Percentiles rank a stretch among this genome's conserved stretches.
These are phyloP conservation scores for Isotomurus palustris DNA, from an alignment of 2,888 invertebrate species.

Conservation along the genomic window DNA sequence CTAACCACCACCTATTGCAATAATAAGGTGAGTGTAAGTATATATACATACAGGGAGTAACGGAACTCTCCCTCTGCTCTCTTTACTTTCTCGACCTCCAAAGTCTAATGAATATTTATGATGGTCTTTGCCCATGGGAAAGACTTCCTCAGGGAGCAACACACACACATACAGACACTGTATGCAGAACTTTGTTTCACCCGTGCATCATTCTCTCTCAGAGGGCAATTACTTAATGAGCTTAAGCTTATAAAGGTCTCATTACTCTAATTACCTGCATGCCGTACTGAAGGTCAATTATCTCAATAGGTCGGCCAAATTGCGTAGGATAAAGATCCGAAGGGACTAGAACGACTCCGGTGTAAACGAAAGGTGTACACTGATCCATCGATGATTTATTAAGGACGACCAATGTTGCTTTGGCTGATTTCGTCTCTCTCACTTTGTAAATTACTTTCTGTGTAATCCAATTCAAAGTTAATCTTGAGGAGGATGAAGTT, in stretches of 20 bases:
- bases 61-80: no score
- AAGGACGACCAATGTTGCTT: conserved; percentile 33
- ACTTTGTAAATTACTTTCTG: conserved; percentile 37
- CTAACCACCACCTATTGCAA: conserved; percentile 33
- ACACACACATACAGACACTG: no score
- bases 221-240: no score
- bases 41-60: no score
- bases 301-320: conserved; percentile 34
- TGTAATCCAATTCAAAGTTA: background rate
- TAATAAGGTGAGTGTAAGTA: no score
- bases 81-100: no score
- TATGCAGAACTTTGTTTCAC: no score
- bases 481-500: background rate
- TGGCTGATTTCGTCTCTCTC: conserved; percentile 34
- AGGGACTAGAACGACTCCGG: conserved; percentile 30
- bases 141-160: no score
- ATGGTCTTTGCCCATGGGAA: no score
- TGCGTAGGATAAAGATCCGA: conserved; percentile 33
- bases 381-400: conserved; percentile 36
- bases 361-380: conserved; percentile 33
- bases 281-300: conserved; percentile 32
- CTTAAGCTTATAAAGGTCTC: no score
- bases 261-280: conserved; percentile 27
- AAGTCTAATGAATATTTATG: no score
- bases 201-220: no score